Base-by-base conservation (phyloP, 2,888 invertebrate species). In the Yponomeuta sedellus region DNA sequence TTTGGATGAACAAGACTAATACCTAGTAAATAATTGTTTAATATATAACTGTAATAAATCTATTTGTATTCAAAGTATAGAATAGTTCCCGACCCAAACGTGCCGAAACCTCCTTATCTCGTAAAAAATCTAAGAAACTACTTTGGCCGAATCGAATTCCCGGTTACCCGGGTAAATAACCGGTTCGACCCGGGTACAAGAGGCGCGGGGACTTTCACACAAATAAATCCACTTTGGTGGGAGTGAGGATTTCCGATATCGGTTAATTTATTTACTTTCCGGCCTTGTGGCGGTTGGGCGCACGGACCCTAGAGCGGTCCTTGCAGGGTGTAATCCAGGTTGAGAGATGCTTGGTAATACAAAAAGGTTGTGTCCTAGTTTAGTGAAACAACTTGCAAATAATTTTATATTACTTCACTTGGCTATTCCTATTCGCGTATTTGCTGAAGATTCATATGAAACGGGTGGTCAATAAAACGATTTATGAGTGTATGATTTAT, bases 231-330 rank as follows among this genome's bases (percentile, higher is more conserved):
- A 61, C 61, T 61, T 61, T 71, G 74, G 71, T 68, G 68, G 70
- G 74, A 80, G 78, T 74, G 75, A 25, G 83, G 82, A 84, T 83
- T 84, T 86, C 81, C 82, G 81, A 82, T 81, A 77, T 78, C 76
- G 79, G 83, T 83, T 85, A 87, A 86, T 87, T 86, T 87, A 86
- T 87, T 87, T 86, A 85, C 85, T 79, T 77, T 72, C 78, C 74
- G 79, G 76, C 20, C 1, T 59, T 6, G 59, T 25, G 0, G 11
- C n/a, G 12, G 25, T 59, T 12, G 20, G 25, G 1, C 11, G 3
- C 4, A 59, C 58, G 2, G 59, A 10, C 25, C 20, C 25, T 34
- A 34, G 34, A 8, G 34, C 34, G 34, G 5, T 34, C 34, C 34
- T 0, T 34, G 34, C 34, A 8, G 8, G 34, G 34, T 34, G 34